A percentile compares a stretch with the other conserved stretches of the same genome.
phyloP scores from a whole-genome alignment of 1,140 invertebrate species.

The Panagrolaimus sp. region DNA sequence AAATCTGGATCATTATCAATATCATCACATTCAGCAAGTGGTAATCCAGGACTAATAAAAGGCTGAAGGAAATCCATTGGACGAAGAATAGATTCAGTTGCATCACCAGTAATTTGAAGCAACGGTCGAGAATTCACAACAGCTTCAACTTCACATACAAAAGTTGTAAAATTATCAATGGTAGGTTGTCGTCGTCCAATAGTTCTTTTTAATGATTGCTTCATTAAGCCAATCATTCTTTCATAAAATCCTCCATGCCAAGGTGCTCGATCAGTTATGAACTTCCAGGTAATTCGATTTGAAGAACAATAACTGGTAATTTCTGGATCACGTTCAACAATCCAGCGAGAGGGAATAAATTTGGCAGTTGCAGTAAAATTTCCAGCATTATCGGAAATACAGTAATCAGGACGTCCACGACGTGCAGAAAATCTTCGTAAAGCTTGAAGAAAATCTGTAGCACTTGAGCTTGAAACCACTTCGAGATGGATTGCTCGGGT shows the following conservation, averaged over 20 bases:
- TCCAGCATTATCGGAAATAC: constrained; percentile 31
- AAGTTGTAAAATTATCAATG: constrained; percentile 17
- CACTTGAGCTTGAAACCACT: constrained; percentile 18
- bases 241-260: constrained; percentile 62
- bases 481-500: constrained; percentile 43
- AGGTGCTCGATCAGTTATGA: constrained; percentile 57
- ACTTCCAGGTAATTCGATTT: constrained; percentile 50
- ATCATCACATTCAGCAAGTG: not conserved
- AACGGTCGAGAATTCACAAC: constrained; percentile 12
- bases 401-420: constrained; percentile 17
- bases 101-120: not conserved
- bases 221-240: constrained; percentile 55
- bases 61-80: constrained; percentile 23
- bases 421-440: constrained; percentile 31
- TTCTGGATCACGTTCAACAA: not conserved
- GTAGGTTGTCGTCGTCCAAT: constrained; percentile 21
- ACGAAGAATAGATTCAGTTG: not conserved
- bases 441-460: constrained; percentile 34
- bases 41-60: not conserved
- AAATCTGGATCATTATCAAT: constrained; percentile 1
- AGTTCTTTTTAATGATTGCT: constrained; percentile 31
- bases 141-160: constrained; percentile 17
- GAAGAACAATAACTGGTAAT: constrained; percentile 15
- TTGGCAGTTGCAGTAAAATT: constrained; percentile 17
- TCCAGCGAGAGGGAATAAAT: not conserved